phyloP scores from a whole-genome alignment of 2,113 vertebrate species.

The Paradoxurus hermaphroditus region DNA sequence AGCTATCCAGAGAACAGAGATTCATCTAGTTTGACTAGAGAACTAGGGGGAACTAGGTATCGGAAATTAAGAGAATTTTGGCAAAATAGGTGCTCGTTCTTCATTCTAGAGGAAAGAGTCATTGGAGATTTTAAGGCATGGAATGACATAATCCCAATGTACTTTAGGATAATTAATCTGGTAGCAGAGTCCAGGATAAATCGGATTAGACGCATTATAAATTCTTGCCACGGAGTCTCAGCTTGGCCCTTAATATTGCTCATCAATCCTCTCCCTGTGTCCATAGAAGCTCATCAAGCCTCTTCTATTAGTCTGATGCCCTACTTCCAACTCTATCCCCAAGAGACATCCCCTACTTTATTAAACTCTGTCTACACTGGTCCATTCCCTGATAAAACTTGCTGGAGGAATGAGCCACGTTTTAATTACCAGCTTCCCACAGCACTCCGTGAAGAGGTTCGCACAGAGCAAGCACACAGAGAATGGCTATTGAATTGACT shows the following conservation, averaged over 20 bases:
- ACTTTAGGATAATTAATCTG: neutral
- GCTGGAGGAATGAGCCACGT: neutral
- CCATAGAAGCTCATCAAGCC: neutral
- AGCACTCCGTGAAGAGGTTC: neutral
- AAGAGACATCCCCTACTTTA: neutral
- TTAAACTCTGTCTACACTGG: neutral
- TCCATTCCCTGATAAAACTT: neutral
- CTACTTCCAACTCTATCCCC: neutral
- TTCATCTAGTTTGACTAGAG: neutral
- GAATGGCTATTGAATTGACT: neutral
- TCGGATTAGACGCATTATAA: neutral
- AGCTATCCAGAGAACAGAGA: neutral
- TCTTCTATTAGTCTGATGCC: neutral
- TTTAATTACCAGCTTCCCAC: neutral
- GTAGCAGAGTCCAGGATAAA: neutral
- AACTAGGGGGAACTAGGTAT: neutral
- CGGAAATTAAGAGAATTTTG: neutral
- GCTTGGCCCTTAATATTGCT: neutral
- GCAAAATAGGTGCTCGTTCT: neutral
- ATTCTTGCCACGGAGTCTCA: neutral
- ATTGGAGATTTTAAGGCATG: neutral
- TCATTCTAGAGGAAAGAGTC: neutral
- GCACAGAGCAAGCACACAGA: neutral
- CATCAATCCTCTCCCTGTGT: neutral
- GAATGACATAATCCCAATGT: neutral